These are phyloP conservation scores for Metaphire vulgaris DNA, from an alignment of 1,140 invertebrate species.

Conservation along the genomic window DNA sequence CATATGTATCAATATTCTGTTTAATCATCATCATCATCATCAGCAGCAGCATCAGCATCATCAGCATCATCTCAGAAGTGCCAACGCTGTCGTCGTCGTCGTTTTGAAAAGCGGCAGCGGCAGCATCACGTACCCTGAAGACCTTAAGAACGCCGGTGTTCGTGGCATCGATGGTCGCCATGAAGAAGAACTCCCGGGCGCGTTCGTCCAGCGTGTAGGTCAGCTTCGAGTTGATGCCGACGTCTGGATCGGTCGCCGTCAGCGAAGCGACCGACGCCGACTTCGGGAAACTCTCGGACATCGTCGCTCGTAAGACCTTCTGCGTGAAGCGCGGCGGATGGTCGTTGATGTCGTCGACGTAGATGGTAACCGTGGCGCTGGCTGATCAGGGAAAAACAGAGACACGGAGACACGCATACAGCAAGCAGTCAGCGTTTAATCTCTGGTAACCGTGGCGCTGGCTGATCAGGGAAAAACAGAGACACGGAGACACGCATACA, in stretches of 20 bases:
- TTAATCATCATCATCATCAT: too few species aligned
- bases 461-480: background rate
- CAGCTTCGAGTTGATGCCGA: constrained; percentile 9
- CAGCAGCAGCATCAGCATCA: too few species aligned
- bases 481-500: background rate
- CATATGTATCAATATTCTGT: too few species aligned
- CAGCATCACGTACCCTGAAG: background rate
- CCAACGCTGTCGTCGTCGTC: too few species aligned
- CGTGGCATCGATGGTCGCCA: background rate
- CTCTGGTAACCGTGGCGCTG: background rate
- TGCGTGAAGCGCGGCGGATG: constrained; percentile 7
- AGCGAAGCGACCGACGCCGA: constrained; percentile 35
- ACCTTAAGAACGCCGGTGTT: constrained; percentile 13
- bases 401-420: background rate
- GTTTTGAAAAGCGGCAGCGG: too few species aligned
- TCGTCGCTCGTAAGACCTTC: background rate
- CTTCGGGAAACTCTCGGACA: constrained; percentile 7
- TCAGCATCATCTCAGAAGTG: too few species aligned
- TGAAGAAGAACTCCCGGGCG: constrained; percentile 5
- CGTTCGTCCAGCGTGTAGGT: constrained; percentile 5
- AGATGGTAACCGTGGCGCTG: constrained; percentile 16
- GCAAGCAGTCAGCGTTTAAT: background rate
- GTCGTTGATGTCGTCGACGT: constrained; percentile 20
- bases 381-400: background rate
- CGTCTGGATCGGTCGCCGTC: constrained; percentile 5